Evolutionary conservation across 2,797 vertebrate species (phyloP).

Genomic region (Oryzias dopingdopingensis): DNA sequence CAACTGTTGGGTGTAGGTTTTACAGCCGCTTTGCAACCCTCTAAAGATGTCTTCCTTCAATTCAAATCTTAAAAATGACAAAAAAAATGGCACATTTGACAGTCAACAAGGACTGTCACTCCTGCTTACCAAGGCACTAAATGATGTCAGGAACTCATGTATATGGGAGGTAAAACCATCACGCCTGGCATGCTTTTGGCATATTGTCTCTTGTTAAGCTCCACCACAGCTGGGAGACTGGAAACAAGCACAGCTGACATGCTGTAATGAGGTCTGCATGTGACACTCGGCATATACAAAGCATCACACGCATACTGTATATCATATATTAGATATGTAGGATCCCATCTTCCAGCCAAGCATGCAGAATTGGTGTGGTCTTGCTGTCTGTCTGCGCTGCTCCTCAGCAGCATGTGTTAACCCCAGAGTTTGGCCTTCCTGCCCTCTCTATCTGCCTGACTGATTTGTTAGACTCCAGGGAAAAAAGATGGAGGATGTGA

Average conservation of each 20-base stretch:
- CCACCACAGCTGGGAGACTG: slow-evolving; percentile 58
- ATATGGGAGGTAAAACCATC: slow-evolving; percentile 40
- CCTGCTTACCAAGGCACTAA: slow-evolving; percentile 28
- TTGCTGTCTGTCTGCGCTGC: slow-evolving; percentile 49
- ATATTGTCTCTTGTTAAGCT: slow-evolving; percentile 57
- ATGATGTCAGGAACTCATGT: slow-evolving; percentile 35
- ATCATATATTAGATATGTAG: slow-evolving; percentile 22
- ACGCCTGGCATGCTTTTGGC: slow-evolving; percentile 48
- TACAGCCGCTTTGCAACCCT: slow-evolving; percentile 2
- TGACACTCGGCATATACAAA: slow-evolving; percentile 38
- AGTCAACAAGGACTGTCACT: slow-evolving; percentile 33
- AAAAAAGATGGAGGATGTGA: slow-evolving; percentile 46
- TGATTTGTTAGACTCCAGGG: slow-evolving; percentile 73
- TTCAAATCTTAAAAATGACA: slow-evolving; percentile 11
- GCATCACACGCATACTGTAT: slow-evolving; percentile 27
- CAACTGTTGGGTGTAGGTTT: slow-evolving; percentile 1
- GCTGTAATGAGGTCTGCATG: slow-evolving; percentile 62
- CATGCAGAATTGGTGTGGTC: slow-evolving; percentile 48
- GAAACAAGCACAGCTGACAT: slow-evolving; percentile 58
- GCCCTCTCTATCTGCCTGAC: slow-evolving; percentile 69
- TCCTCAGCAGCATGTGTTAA: slow-evolving; percentile 70
- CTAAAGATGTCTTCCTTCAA: slow-evolving; percentile 12
- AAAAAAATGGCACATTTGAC: slow-evolving; percentile 28
- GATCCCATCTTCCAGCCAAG: slow-evolving; percentile 36
- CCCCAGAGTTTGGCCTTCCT: slow-evolving; percentile 68